Base-by-base conservation (phyloP, 2,797 vertebrate species). In the Smutsia gigantea region DNA sequence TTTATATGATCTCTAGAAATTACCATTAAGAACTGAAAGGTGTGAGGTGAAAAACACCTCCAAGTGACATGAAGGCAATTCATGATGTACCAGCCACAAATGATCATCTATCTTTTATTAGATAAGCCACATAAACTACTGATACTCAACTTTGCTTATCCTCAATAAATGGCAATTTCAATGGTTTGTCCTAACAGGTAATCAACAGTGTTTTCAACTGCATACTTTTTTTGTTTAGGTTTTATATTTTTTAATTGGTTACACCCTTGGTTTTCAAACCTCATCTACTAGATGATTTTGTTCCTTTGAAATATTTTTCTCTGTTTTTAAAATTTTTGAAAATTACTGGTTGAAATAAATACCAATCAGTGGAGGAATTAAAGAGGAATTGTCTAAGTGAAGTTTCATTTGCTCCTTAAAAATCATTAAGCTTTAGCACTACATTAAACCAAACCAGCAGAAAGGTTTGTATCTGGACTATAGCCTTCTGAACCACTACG, bases 281-380 rank as follows among this genome's bases (percentile, higher is more conserved):
- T 2, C 74, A 61, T 64, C 8, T 14, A 2, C 34, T 66, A 14
- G 72, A 72, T 75, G 21, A 91, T 89, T 72, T 34, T 61, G 49
- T 21, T 78, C n/a, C 19, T 55, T 71, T 94, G 21, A 81, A 49
- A 94, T 89, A 5, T 77, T 61, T 72, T 87, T 81, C 13, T 90
- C 64, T 69, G 55, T 79, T 78, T 79, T 10, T 63, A 59, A 90
- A 92, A 69, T 84, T 57, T 19, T 68, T 66, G 17, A 79, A 90
- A 94, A 93, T 63, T 53, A 85, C 29, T 77, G 49, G 42, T 34
- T 82, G 79, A 85, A 95, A 92, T 69, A 87, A 93, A 71, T 91
- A 92, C 90, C 9, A 8, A 12, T 81, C 49, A 95, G 72, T 0
- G 74, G 19, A 95, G 34, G 49, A 86, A 91, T 18, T 63, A 42